Base-by-base conservation (phyloP, 37 sponge, comb jelly and placozoan genomes). In the Agelas oroides region DNA sequence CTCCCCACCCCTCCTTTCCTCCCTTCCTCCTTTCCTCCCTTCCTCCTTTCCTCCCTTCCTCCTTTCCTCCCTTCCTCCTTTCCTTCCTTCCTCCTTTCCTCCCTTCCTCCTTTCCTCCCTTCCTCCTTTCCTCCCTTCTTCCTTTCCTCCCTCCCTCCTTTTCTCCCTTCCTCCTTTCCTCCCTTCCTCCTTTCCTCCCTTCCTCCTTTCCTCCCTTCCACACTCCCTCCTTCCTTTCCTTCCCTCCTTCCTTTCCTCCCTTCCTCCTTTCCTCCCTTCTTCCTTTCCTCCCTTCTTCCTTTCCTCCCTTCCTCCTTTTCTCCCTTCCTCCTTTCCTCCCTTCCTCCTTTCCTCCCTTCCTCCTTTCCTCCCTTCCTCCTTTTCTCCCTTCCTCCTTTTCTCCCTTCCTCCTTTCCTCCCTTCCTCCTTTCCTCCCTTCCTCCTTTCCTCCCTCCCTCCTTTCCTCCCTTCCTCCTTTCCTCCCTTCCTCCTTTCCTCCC, bases 401-500 rank as follows among this genome's bases (percentile, higher is more conserved):
- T 27, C 36, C 70, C 27, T 65, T 33, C 70, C 70, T 57, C 21
- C 37, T 62, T 35, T 36, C 37, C n/a, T 17, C 28, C 61, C 32
- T 54, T 19, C 61, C 14, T 28, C 31, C 33, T 75, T 65, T 12
- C 84, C 65, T 24, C 69, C 28, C 55, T 41, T 28, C 25, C 70
- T 80, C 76, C 56, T 73, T 39, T 13, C 70, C 35, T 27, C 36
- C 70, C 27, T 65, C 13, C 70, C 70, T 68, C 36, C 70, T 34
- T 68, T 13, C 35, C 35, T 17, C 36, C 70, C 35, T 13, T 13
- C 35, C 70, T 17, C 13, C 13, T 34, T 13, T 33, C 35, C 35
- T 2, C 36, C 35, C 70, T 13, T 33, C 35, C 70, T 13, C 17
- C 35, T 34, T 13, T 17, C 70, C 70, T 31, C 17, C 36, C 70